Conservation (phyloP, 2,113 vertebrate genomes). For the Sylvietta virens region DNA sequence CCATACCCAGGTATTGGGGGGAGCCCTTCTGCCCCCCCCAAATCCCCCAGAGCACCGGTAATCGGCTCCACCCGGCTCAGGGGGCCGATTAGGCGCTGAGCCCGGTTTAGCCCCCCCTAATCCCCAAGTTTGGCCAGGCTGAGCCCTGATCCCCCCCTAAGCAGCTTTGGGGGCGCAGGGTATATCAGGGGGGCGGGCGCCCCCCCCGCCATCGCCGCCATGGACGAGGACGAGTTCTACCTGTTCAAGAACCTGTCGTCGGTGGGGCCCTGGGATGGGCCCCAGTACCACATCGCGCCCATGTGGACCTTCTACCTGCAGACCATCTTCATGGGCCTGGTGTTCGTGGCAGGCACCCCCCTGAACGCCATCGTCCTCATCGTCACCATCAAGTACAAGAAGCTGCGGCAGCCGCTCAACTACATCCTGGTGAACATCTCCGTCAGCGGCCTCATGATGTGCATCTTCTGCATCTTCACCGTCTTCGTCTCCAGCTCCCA, state of each 20-base stretch:
- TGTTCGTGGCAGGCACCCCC: slow-evolving; percentile 73
- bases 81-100: background rate
- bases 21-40: background rate
- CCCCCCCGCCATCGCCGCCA: background rate
- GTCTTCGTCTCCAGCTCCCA: slow-evolving; percentile 74
- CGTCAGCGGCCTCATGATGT: slow-evolving; percentile 72
- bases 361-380: slow-evolving; percentile 76
- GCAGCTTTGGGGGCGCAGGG: slow-evolving; percentile 16
- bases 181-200: slow-evolving; percentile 6
- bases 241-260: slow-evolving; percentile 78
- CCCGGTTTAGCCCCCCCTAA: slow-evolving; percentile 21
- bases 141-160: slow-evolving; percentile 1
- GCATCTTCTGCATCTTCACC: slow-evolving; percentile 72
- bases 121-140: slow-evolving; percentile 51
- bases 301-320: slow-evolving; percentile 81
- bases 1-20: background rate
- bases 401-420: slow-evolving; percentile 81
- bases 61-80: background rate
- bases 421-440: slow-evolving; percentile 83
- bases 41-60: background rate
- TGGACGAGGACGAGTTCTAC: slow-evolving; percentile 76
- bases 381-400: slow-evolving; percentile 78
- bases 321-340: slow-evolving; percentile 79
- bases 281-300: slow-evolving; percentile 82
- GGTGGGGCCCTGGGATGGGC: slow-evolving; percentile 78